Evolutionary conservation across 2,797 vertebrate species (phyloP), one percentile per base, ranked within the genome.

Genomic region (Acrossocheilus fasciatus): DNA sequence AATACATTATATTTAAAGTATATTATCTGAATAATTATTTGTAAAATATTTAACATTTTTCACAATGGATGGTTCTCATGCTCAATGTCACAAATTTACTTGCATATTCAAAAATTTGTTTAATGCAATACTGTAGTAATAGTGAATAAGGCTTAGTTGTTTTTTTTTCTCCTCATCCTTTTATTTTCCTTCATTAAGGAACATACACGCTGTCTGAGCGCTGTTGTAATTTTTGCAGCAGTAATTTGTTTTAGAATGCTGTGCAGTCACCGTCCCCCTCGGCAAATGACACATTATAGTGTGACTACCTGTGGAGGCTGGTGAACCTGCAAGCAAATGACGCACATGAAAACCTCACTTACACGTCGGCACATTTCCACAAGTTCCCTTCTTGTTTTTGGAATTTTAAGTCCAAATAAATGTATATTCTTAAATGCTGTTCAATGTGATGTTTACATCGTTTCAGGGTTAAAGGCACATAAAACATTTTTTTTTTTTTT

Each of bases 161-260:
- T 26, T 82, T 87, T 87, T 82, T 12, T 47, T 30, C 14, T 1
- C 23, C 23, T 45, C 70, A 15, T 30, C 54, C 50, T 81, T 76
- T 83, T 72, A 86, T 84, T 87, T 77, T 45, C 54, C 12, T 82
- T n/a, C 77, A 78, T 74, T 82, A 84, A 87, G 86, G 64, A 84
- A 84, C 87, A 88, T 82, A 88, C 84, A 88, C 88, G 78, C 84
- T 72, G 43, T 11, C 70, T n/a, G 64, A 86, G 85, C 82, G 73
- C 74, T 73, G 69, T 70, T 76, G 78, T 85, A 52, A 79, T 89
- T 89, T 87, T 84, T 70, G 76, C 62, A 52, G 73, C 39, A 84
- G 84, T 69, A 57, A 84, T 88, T 84, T 86, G 23, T 45, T 88
- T 84, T 57, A 81, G 73, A 69, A 85, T 88, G 57, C 68, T 75